These are phyloP conservation scores for Troides aeacus DNA, from an alignment of 2,888 invertebrate genomes.

Conservation along the genomic window DNA sequence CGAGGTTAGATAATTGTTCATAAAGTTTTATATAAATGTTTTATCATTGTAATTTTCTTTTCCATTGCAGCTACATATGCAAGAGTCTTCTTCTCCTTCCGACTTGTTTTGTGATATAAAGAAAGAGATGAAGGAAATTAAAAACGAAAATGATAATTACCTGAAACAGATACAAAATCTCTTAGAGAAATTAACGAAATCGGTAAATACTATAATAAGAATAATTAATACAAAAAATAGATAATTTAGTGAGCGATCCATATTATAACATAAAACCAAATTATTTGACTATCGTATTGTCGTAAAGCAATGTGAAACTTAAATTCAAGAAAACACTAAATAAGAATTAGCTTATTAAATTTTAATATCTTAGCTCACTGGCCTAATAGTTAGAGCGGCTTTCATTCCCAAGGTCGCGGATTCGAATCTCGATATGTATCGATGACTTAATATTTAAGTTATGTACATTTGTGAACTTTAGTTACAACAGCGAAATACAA, in stretches of 20 bases:
- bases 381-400: too few species aligned
- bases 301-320: too few species aligned
- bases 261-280: too few species aligned
- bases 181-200: constrained; percentile 55
- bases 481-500: too few species aligned
- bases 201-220: constrained; percentile 42
- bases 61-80: constrained; percentile 7
- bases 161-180: constrained; percentile 55
- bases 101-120: constrained; percentile 41
- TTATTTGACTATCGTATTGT: too few species aligned
- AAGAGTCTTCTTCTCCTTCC: constrained; percentile 1
- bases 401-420: too few species aligned
- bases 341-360: too few species aligned
- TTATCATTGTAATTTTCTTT: neutral
- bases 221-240: constrained; percentile 3
- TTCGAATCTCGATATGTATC: too few species aligned
- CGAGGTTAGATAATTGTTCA: constrained; percentile 45
- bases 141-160: constrained; percentile 52
- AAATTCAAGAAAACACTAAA: too few species aligned
- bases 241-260: neutral
- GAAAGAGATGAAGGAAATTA: constrained; percentile 56
- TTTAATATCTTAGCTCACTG: too few species aligned
- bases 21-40: neutral
- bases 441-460: too few species aligned
- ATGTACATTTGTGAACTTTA: too few species aligned